Base-by-base conservation (phyloP, 2,797 vertebrate genomes). In the Monodelphis domestica region DNA sequence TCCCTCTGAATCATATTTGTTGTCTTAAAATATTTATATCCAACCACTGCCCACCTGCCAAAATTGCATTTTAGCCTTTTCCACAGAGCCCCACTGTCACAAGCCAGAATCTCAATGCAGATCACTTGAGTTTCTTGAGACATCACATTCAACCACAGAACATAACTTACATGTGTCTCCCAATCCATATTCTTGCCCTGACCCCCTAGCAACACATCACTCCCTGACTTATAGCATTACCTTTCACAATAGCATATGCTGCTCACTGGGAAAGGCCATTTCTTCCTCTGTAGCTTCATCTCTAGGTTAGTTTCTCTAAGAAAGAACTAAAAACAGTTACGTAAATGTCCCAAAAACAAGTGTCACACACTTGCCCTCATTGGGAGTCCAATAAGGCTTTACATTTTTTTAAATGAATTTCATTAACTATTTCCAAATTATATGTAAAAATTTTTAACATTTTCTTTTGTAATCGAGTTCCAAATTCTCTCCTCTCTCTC, bases 21-120 rank as follows among this genome's bases (percentile, higher is more conserved):
- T 96, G 94, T 95, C 92, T 97, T 97, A 78, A 97, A 97, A 97
- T 96, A 97, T 97, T 97, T 97, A 96, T 97, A 97, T 92, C 90
- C 95, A 95, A 59, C 91, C 53, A 91, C 96, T 96, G 96, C 95
- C 95, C 96, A 97, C 96, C 96, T 93, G 87, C 95, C 89, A 84
- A 90, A 54, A 95, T 29, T 87, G 93, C 91, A 94, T 95, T 84
- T 88, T 63, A 93, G 70, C 89, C 70, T 91, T 92, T 92, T 92
- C 52, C 59, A 38, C 15, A 2, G 28, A 88, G 90, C 59, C 30
- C 52, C 0, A 0, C 56, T 2, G 4, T 92, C 57, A 28, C 87
- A 21, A 92, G 84, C 90, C 94, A 53, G 21, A 92, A 94, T 54
- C 63, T 91, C 38, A 53, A 3, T 55, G 53, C 89, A 29, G 88